Conservation (phyloP, 2,888 invertebrate species). For the Monoplex corrugatus region DNA sequence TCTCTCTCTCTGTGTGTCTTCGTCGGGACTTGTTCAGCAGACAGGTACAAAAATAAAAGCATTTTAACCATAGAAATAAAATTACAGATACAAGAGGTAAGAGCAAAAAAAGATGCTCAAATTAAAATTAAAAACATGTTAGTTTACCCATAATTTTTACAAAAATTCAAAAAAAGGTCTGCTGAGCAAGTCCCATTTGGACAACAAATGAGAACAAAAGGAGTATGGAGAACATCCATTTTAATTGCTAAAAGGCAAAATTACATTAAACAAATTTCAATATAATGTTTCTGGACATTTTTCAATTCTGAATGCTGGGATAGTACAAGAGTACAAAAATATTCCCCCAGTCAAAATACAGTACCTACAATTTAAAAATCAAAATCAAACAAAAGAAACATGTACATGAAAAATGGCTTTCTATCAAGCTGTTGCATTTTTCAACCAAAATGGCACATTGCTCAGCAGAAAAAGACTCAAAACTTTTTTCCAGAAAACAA, state of each 20-base stretch:
- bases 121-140: too few relatives aligned
- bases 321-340: background rate
- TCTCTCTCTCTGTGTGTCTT: conserved; percentile 30
- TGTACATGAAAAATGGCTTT: background rate
- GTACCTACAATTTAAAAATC: background rate
- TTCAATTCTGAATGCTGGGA: background rate
- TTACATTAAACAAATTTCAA: background rate
- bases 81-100: background rate
- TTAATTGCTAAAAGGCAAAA: conserved; percentile 5
- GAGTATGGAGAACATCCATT: background rate
- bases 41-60: background rate
- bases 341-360: background rate
- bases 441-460: conserved; percentile 38
- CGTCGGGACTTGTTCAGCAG: conserved; percentile 41
- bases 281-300: background rate
- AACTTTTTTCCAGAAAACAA: background rate
- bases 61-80: too few relatives aligned
- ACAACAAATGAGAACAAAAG: conserved; percentile 20
- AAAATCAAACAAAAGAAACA: background rate
- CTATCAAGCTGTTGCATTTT: conserved; percentile 9
- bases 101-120: too few relatives aligned
- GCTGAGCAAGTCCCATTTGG: conserved; percentile 47
- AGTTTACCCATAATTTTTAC: too few relatives aligned
- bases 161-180: conserved; percentile 22
- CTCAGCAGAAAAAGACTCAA: conserved; percentile 27